Evolutionary conservation across 2,888 invertebrate genomes (phyloP), one percentile per base, ranked within the genome.

Genomic region (Epirrhoe tristata): DNA sequence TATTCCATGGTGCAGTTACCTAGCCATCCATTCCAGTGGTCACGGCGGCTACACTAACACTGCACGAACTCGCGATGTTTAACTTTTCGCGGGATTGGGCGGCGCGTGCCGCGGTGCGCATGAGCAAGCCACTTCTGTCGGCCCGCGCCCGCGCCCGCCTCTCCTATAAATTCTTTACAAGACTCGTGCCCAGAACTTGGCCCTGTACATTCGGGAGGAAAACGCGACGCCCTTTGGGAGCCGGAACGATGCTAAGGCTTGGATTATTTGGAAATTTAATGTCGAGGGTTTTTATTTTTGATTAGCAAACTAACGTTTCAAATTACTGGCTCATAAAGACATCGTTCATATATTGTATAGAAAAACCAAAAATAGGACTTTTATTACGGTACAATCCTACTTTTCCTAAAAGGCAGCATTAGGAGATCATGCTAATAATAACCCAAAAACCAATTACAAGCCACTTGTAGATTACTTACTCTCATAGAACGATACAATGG

Each of bases 111-210:
- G 71, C 65, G 48, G 34, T 57, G 66, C 68, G 57, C 64, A 67
- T 61, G 57, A 67, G 71, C 68, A 63, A 57, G 58, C 56, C 62
- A 69, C 69, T 66, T 66, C 61, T 71, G 61, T 57, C 64, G 52
- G 53, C 60, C 53, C 6, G 31, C 32, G 63, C 67, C 63, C 67
- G 67, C 65, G 73, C 66, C 82, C 83, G 85, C 80, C 88, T 88
- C 90, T 87, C 88, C 88, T 90, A 90, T 88, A 90, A 88, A 90
- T 91, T 91, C 89, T 91, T 89, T 88, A 88, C 86, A 86, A 88
- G 87, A 86, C 91, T 90, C 91, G 91, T 90, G 90, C 88, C 70
- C 88, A 79, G 81, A 80, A 84, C 85, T 83, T 78, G 87, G 87
- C 88, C 88, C 90, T 89, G 91, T 90, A 93, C 90, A 85, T 73